Evolutionary conservation across 2,113 vertebrate species (phyloP).

Genomic region (Ailurus styani): DNA sequence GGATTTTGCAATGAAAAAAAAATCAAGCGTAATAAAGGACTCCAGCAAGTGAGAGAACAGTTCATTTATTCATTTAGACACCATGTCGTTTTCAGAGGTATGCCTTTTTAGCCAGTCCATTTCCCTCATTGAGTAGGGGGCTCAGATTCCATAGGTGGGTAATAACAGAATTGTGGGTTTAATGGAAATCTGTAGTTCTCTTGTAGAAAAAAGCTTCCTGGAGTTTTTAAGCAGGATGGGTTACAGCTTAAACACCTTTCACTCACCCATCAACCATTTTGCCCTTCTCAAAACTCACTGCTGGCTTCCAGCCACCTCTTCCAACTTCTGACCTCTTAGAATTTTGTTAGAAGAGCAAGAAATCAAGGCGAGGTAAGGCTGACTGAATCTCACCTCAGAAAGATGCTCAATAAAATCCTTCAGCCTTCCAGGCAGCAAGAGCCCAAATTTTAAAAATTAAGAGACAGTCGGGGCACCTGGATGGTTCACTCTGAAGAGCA

Average conservation of each 20-base stretch:
- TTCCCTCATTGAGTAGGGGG: not conserved
- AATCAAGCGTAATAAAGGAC: not conserved
- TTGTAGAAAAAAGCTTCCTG: not conserved
- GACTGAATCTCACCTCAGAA: not conserved
- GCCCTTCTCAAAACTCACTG: not conserved
- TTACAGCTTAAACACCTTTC: not conserved
- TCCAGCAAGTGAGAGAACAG: not conserved
- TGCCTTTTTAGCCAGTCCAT: not conserved
- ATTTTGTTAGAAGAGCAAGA: not conserved
- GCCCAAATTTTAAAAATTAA: not conserved
- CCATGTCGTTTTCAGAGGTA: not conserved
- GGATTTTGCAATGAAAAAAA: not conserved
- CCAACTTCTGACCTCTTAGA: not conserved
- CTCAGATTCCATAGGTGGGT: not conserved
- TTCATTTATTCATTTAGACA: not conserved
- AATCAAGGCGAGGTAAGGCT: not conserved
- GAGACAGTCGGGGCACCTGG: not conserved
- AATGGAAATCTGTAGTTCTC: not conserved
- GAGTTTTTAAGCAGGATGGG: not conserved
- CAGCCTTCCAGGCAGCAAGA: not conserved
- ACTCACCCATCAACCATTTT: not conserved
- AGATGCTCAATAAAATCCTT: not conserved
- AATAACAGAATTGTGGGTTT: not conserved
- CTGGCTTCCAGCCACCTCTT: not conserved
- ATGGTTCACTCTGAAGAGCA: not conserved